Evolutionary conservation across 2,888 invertebrate genomes (phyloP), one percentile per base, ranked within the genome.

Genomic region (Criorhina ranunculi): DNA sequence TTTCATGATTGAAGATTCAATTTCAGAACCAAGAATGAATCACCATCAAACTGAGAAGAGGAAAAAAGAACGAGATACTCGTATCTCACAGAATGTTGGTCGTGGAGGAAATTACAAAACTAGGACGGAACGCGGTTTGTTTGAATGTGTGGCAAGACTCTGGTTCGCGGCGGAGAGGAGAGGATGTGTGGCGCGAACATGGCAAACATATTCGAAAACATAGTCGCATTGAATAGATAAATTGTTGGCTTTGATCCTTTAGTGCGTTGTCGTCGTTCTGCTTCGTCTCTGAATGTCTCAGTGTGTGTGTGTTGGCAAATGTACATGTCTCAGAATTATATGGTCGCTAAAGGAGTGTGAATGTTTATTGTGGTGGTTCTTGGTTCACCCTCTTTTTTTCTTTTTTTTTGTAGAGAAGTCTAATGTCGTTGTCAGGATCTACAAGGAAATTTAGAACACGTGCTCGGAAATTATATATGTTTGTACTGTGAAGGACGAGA

Each of bases 361-460:
- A 62, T 83, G 70, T 72, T 77, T 77, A 66, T 77, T 77, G 70
- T 77, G 70, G 42, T 53, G 62, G 75, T 59, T 81, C 77, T 49
- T 78, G 37, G 46, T 24, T 70, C 46, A 69, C 57, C 70, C 70
- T 29, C 46, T 57, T 60, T 40, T 2, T 15, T 29, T 5, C n/a
- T n/a, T n/a, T n/a, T n/a, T 4, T 37, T 40, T 2, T 15, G 37
- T 5, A 12, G 31, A 19, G 24, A 33, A 40, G 31, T 53, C 62
- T 51, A 29, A 59, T 19, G 70, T 59, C 66, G 59, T 72, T 51
- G 77, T 72, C 53, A n/a, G 77, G 40, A 83, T 83, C 72, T 72
- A 83, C 64, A 60, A 83, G 83, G 73, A 83, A 83, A 79, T 83
- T 83, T 83, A 67, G 73, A 83, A 75, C 83, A 83, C 83, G 83